These are phyloP conservation scores for Cerastoderma edule DNA, from an alignment of 2,888 invertebrate species.

Conservation along the genomic window DNA sequence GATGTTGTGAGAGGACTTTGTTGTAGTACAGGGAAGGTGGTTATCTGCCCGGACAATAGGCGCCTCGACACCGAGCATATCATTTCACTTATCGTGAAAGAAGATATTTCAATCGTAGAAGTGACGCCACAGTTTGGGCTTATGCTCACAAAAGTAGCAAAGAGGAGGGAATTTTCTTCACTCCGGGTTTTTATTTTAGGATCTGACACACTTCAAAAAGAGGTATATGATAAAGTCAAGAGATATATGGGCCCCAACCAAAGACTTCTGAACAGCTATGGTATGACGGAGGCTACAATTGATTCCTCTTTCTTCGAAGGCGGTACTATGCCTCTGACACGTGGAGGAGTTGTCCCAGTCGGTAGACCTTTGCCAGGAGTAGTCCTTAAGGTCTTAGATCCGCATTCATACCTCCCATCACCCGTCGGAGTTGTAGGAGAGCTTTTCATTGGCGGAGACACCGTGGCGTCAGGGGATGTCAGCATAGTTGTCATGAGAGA, in stretches of 20 bases:
- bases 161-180: neutral
- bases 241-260: neutral
- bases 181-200: slow-evolving; percentile 2
- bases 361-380: slow-evolving; percentile 32
- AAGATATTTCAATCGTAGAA: slow-evolving; percentile 1
- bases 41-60: slow-evolving; percentile 3
- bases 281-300: slow-evolving; percentile 37
- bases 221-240: slow-evolving; percentile 20
- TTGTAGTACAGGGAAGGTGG: neutral
- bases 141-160: neutral
- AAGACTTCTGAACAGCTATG: slow-evolving; percentile 27
- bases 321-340: slow-evolving; percentile 6
- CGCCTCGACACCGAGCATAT: neutral
- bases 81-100: neutral
- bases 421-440: slow-evolving; percentile 26
- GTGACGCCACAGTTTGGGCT: slow-evolving; percentile 21
- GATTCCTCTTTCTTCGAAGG: slow-evolving; percentile 32
- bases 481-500: neutral
- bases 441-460: slow-evolving; percentile 22
- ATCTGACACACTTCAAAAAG: slow-evolving; percentile 22
- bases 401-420: neutral
- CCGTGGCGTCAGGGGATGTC: slow-evolving; percentile 21
- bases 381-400: slow-evolving; percentile 12
- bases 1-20: slow-evolving; percentile 4
- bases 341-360: slow-evolving; percentile 23